phyloP scores from a whole-genome alignment of 2,113 vertebrate species.

The Eira barbara region DNA sequence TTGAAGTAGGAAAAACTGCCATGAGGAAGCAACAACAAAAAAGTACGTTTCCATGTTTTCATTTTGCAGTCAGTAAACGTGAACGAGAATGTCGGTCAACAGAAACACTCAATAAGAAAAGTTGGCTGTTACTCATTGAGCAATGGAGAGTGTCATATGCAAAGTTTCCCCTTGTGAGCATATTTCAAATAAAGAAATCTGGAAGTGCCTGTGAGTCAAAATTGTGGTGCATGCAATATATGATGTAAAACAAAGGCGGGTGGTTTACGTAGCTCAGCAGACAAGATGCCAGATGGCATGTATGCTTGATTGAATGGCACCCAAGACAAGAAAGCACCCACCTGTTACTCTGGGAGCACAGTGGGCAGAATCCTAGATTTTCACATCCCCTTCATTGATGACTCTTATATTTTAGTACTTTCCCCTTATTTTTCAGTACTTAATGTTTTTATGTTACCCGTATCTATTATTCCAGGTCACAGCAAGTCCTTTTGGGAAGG shows the following conservation, averaged over 20 bases:
- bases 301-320: neutral
- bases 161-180: neutral
- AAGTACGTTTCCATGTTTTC: neutral
- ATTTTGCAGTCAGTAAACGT: neutral
- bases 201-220: neutral
- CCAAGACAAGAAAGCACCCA: neutral
- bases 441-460: neutral
- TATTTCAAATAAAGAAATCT: conserved; percentile 43
- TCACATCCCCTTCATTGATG: neutral
- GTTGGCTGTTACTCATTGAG: neutral
- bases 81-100: neutral
- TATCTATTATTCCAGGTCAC: neutral
- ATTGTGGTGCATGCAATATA: neutral
- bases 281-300: neutral
- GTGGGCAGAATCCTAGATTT: neutral
- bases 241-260: neutral
- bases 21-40: neutral
- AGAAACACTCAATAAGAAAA: neutral
- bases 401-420: neutral
- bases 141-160: neutral
- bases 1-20: neutral
- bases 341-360: neutral
- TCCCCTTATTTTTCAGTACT: neutral
- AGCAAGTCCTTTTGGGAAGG: neutral
- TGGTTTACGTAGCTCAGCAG: neutral